These are phyloP conservation scores for Rhimphoctona megacephalus DNA, from an alignment of 2,888 invertebrate genomes.

Conservation along the genomic window DNA sequence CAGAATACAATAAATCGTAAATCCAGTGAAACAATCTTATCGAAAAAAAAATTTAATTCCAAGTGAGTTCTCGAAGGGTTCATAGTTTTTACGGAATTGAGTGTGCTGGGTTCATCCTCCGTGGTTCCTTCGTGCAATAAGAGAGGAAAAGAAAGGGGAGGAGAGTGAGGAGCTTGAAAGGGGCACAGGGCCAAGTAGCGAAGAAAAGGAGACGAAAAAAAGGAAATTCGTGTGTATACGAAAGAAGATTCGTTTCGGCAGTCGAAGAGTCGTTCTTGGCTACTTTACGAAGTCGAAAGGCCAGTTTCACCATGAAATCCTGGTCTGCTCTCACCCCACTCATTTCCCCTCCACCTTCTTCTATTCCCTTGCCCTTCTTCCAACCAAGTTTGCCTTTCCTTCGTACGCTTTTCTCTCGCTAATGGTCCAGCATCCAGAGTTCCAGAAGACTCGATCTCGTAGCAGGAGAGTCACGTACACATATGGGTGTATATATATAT, in stretches of 20 bases:
- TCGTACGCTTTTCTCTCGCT: slow-evolving; percentile 37
- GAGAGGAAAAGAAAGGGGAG: slow-evolving; percentile 9
- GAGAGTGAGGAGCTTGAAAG: slow-evolving; percentile 21
- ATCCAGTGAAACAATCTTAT: slow-evolving; percentile 16
- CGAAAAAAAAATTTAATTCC: slow-evolving; percentile 28
- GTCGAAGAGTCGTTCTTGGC: slow-evolving; percentile 49
- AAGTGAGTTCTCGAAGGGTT: slow-evolving; percentile 22
- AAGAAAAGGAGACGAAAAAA: slow-evolving; percentile 45
- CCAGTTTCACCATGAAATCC: slow-evolving; percentile 56
- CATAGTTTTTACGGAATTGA: slow-evolving; percentile 17
- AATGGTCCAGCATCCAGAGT: slow-evolving; percentile 31
- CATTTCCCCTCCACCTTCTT: slow-evolving; percentile 7
- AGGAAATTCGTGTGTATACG: slow-evolving; percentile 46
- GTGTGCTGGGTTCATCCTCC: slow-evolving; percentile 18
- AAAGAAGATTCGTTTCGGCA: slow-evolving; percentile 60
- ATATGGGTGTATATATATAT: too few relatives aligned
- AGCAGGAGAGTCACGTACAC: slow-evolving; percentile 21
- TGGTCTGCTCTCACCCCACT: slow-evolving; percentile 17
- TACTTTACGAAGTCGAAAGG: slow-evolving; percentile 53
- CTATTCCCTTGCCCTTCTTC: slow-evolving; percentile 35
- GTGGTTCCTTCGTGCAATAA: slow-evolving; percentile 24
- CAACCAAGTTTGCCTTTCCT: slow-evolving; percentile 39
- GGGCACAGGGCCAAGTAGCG: slow-evolving; percentile 43
- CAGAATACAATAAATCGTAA: neutral
- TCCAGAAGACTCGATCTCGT: slow-evolving; percentile 8